phyloP scores from a whole-genome alignment of 2,797 vertebrate genomes.

The Sternotherus odoratus region DNA sequence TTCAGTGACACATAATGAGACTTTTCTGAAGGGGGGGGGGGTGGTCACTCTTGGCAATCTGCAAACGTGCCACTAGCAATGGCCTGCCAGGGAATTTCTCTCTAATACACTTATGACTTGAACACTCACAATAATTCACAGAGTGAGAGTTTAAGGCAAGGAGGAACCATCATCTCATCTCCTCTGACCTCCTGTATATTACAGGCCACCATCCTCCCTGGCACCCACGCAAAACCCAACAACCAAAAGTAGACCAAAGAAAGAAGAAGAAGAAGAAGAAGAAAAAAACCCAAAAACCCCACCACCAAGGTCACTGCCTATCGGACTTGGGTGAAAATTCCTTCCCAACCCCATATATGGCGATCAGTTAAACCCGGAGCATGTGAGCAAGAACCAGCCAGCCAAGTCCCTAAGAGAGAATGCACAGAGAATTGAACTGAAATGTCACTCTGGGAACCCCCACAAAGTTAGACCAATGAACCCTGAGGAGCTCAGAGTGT shows the following conservation, averaged over 20 bases:
- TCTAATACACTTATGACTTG: neutral
- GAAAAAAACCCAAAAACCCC: no score
- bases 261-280: no score
- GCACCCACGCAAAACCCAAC: neutral
- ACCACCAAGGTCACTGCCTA: neutral
- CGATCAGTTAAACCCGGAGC: neutral
- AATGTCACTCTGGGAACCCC: neutral
- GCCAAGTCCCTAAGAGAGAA: neutral
- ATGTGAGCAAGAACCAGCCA: neutral
- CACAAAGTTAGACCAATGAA: neutral
- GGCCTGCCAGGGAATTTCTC: neutral
- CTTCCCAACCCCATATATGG: neutral
- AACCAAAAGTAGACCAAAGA: neutral
- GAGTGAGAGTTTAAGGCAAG: neutral
- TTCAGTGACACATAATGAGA: neutral
- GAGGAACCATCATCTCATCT: neutral
- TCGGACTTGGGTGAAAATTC: neutral
- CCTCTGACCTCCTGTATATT: neutral
- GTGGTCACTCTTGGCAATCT: neutral
- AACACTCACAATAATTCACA: neutral
- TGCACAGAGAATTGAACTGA: neutral
- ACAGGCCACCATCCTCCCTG: neutral
- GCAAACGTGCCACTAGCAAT: neutral
- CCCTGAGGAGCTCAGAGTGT: neutral
- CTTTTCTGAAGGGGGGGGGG: neutral